Evolutionary conservation across 2,888 invertebrate genomes (phyloP), one percentile per base, ranked within the genome.

Genomic region (Iphiclides podalirius): DNA sequence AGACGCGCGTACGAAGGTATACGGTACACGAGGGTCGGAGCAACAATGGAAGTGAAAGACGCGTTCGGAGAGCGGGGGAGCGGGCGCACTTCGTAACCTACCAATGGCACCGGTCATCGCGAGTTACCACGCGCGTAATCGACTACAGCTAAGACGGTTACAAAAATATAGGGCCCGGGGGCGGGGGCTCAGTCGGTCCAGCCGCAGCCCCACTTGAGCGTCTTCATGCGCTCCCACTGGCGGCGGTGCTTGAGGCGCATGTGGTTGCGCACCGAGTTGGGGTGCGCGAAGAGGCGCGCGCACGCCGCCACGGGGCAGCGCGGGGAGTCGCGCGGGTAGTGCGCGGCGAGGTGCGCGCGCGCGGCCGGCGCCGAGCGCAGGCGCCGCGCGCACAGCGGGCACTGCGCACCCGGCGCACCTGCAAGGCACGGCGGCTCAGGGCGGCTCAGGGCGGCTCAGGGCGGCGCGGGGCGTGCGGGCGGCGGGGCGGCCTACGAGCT

Each of bases 251-350:
- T 95, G 70, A 94, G 91, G 64, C 95, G 90, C 95, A 95, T 95
- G 83, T 95, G 95, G 88, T 95, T 95, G 66, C 95, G 91, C 61
- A 95, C 95, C 51, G 95, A 95, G 87, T 95, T 95, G 55, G 95
- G 95, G 82, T 95, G 95, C 54, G 94, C 92, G 80, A 95, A 95
- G 61, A 90, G 90, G 57, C 94, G 91, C 46, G 93, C 93, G 80
- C 95, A 95, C 58, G 92, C 89, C 51, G 91, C 84, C 47, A 95
- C 95, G 33, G 95, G 95, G 83, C 95, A 96, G 58, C 92, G 91
- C 58, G 94, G 94, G 75, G 94, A 94, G 86, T 95, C 95, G 67
- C 95, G 92, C 54, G 95, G 95, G 89, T 95, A 95, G 87, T 95
- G 95, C 61, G 93, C 91, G 73, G 93, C 95, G 66, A 95, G 91